A percentile compares a stretch with the other conserved stretches of the same genome.
Evolutionary conservation across 1,140 invertebrate genomes (phyloP).

Genomic region (Drosophila rufa): DNA sequence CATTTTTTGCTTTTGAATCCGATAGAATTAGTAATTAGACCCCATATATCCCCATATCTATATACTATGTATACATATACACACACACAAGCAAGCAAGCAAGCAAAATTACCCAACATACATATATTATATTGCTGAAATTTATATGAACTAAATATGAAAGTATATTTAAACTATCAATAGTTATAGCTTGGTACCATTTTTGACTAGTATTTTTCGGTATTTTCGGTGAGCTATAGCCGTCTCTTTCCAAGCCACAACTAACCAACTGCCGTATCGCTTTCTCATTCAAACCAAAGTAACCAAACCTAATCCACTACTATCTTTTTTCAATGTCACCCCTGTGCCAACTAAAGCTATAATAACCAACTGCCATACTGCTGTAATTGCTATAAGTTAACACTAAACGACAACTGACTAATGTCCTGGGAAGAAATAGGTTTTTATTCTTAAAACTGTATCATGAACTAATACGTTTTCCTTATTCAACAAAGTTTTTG

Average conservation of each 20-base stretch:
- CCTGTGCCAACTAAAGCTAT: neutral
- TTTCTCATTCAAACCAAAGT: conserved; percentile 6
- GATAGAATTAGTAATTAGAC: conserved; percentile 34
- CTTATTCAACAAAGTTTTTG: neutral
- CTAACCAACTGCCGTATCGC: neutral
- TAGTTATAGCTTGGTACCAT: conserved; percentile 25
- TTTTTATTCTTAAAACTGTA: neutral
- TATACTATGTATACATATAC: conserved; percentile 24
- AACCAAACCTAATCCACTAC: neutral
- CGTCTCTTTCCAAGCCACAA: neutral
- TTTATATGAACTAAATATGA: conserved; percentile 15
- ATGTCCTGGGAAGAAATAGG: neutral
- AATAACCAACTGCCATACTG: neutral
- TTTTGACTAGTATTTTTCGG: conserved; percentile 12
- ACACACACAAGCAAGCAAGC: conserved; percentile 62
- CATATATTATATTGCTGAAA: conserved; percentile 14
- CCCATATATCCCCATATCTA: conserved; percentile 19
- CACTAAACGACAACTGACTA: neutral
- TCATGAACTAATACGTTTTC: neutral
- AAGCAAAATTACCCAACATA: conserved; percentile 34
- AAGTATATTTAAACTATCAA: conserved; percentile 20
- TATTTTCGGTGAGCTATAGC: conserved; percentile 11
- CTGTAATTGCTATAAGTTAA: conserved; percentile 1
- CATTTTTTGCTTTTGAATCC: conserved; percentile 38
- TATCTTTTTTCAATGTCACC: neutral